A percentile compares a stretch with the other conserved stretches of the same genome.
phyloP scores from a whole-genome alignment of 2,888 invertebrate genomes.

The Drosophila fungiperda region DNA sequence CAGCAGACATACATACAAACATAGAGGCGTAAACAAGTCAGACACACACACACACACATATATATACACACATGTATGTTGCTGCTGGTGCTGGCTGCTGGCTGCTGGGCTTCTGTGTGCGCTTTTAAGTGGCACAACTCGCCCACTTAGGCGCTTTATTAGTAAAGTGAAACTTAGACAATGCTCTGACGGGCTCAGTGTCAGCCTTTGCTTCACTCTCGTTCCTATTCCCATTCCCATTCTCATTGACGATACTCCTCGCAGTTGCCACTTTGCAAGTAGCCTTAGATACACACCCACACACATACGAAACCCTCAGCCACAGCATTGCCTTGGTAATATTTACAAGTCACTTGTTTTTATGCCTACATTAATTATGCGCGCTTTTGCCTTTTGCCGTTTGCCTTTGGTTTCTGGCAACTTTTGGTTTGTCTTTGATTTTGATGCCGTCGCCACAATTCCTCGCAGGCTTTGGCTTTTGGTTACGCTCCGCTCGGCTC shows the following conservation, averaged over 20 bases:
- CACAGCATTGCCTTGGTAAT: constrained; percentile 72
- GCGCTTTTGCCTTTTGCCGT: constrained; percentile 58
- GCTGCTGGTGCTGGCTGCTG: not conserved
- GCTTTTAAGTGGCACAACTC: constrained; percentile 74
- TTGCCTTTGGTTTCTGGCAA: constrained; percentile 64
- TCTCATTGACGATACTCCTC: constrained; percentile 19
- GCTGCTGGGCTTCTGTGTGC: constrained; percentile 50
- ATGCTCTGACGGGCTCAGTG: constrained; percentile 36
- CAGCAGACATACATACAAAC: constrained; percentile 19
- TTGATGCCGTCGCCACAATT: constrained; percentile 69
- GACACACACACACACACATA: constrained; percentile 11
- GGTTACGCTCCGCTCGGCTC: constrained; percentile 38
- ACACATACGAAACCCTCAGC: constrained; percentile 34
- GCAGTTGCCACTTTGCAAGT: constrained; percentile 66
- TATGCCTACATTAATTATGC: constrained; percentile 82
- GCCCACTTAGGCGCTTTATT: constrained; percentile 70
- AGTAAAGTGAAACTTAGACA: constrained; percentile 72
- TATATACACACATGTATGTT: not conserved
- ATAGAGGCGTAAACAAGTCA: constrained; percentile 22
- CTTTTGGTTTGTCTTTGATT: constrained; percentile 72
- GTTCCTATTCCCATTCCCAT: constrained; percentile 24
- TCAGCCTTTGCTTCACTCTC: constrained; percentile 16
- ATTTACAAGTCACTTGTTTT: constrained; percentile 83
- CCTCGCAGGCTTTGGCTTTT: constrained; percentile 60
- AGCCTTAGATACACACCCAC: constrained; percentile 53